Evolutionary conservation across 2,113 vertebrate genomes (phyloP).

Genomic region (Damaliscus lunatus): DNA sequence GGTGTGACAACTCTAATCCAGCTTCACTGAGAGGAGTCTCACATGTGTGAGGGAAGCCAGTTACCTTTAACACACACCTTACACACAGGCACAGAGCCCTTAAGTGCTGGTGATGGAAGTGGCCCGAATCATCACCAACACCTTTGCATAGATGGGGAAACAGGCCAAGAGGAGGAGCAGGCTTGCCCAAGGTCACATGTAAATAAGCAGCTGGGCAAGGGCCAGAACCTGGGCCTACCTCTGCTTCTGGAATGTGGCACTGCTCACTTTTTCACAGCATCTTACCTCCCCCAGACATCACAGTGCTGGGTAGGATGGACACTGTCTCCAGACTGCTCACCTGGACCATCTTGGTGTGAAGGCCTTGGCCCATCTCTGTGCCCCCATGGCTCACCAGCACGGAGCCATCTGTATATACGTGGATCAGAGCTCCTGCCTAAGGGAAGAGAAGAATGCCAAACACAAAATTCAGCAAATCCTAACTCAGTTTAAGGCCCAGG

Average conservation of each 20-base stretch:
- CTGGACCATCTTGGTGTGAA: slow-evolving; percentile 99
- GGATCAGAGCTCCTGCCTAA: slow-evolving; percentile 93
- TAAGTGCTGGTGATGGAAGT: background rate
- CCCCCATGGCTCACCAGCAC: slow-evolving; percentile 95
- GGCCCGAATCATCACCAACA: background rate
- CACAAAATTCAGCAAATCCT: background rate
- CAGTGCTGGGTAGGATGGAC: rapidly evolving
- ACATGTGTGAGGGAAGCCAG: background rate
- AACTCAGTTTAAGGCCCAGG: background rate
- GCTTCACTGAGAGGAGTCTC: background rate
- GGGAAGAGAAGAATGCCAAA: background rate
- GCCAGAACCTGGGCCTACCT: background rate
- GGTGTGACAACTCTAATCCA: background rate
- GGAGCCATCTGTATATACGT: slow-evolving; percentile 95
- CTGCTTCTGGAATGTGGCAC: background rate
- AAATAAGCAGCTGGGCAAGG: background rate
- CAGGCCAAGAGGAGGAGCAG: background rate
- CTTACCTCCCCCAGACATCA: background rate
- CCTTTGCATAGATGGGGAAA: background rate
- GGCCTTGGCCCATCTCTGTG: slow-evolving; percentile 97
- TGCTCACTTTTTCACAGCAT: rapidly evolving
- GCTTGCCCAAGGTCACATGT: background rate
- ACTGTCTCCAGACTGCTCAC: slow-evolving; percentile 73
- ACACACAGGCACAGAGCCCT: no score
- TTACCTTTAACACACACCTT: background rate